Percentiles rank a stretch among this genome's conserved stretches.
Conservation (phyloP, 2,888 invertebrate genomes). For the Tenthredo amoena region DNA sequence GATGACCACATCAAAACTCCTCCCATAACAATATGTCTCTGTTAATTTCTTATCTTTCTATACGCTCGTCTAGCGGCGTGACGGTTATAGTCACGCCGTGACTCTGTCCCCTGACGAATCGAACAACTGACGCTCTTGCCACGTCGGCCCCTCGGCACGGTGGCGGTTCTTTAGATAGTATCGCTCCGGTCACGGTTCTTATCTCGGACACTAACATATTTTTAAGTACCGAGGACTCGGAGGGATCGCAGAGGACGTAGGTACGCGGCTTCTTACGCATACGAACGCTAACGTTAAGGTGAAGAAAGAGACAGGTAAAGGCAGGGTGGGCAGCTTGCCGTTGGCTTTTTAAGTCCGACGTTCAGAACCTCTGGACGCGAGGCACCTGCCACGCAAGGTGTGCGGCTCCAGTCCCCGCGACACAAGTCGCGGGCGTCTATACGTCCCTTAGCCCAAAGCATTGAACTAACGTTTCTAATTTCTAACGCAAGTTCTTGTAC, state of each 20-base stretch:
- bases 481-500: neutral
- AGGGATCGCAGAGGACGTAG: slow-evolving; percentile 5
- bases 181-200: slow-evolving; percentile 77
- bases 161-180: slow-evolving; percentile 72
- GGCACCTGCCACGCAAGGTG: slow-evolving; percentile 77
- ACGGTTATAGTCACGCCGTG: slow-evolving; percentile 73
- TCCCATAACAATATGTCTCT: slow-evolving; percentile 28
- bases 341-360: slow-evolving; percentile 33
- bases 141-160: slow-evolving; percentile 58
- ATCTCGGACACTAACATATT: slow-evolving; percentile 75
- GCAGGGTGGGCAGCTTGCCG: slow-evolving; percentile 63
- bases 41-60: slow-evolving; percentile 36
- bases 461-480: slow-evolving; percentile 36
- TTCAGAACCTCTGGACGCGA: slow-evolving; percentile 60
- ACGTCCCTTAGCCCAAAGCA: neutral
- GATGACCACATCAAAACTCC: neutral
- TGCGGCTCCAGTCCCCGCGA: slow-evolving; percentile 56
- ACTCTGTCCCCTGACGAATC: slow-evolving; percentile 59
- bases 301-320: neutral
- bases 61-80: slow-evolving; percentile 61
- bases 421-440: slow-evolving; percentile 36
- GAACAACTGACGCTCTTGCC: slow-evolving; percentile 71
- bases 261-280: slow-evolving; percentile 1
- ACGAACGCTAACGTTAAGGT: slow-evolving; percentile 1
- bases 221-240: slow-evolving; percentile 70